These are phyloP conservation scores for Dysidea cf. avara DNA, from an alignment of 37 sponge, comb jelly and placozoan species.

Conservation along the genomic window DNA sequence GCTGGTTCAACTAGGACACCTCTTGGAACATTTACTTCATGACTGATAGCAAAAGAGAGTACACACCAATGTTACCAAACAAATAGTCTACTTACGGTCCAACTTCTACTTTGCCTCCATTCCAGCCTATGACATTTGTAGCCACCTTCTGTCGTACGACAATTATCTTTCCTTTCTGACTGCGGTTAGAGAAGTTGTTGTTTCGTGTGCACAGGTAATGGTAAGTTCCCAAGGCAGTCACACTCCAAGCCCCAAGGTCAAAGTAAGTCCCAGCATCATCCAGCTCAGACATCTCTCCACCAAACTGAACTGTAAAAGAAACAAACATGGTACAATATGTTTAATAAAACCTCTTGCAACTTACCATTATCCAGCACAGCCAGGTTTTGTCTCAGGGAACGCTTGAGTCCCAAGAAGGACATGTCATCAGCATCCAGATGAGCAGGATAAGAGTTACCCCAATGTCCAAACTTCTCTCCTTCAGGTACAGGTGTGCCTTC, in stretches of 20 bases:
- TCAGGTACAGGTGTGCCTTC: constrained; percentile 53
- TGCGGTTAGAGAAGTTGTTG: constrained; percentile 99
- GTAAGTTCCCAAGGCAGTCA: constrained; percentile 76
- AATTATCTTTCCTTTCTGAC: constrained; percentile 93
- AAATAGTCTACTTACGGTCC: constrained; percentile 15
- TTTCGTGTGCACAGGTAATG: constrained; percentile 95
- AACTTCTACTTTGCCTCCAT: constrained; percentile 37
- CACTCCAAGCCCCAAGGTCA: constrained; percentile 83
- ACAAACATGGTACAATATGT: background rate
- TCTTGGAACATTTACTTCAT: background rate
- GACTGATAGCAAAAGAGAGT: background rate
- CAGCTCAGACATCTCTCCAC: constrained; percentile 96
- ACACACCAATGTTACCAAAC: background rate
- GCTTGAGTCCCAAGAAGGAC: constrained; percentile 63
- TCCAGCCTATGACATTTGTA: constrained; percentile 39
- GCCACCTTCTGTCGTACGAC: constrained; percentile 1
- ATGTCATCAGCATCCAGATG: constrained; percentile 41
- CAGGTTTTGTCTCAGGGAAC: constrained; percentile 49
- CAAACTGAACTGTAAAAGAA: constrained; percentile 64
- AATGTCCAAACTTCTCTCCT: constrained; percentile 66
- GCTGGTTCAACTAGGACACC: background rate
- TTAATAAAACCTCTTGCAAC: background rate
- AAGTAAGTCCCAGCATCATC: constrained; percentile 98
- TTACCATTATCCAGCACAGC: constrained; percentile 50
- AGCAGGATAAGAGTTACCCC: constrained; percentile 87